phyloP scores from a whole-genome alignment of 2,113 vertebrate genomes.

The Syngnathus floridae region DNA sequence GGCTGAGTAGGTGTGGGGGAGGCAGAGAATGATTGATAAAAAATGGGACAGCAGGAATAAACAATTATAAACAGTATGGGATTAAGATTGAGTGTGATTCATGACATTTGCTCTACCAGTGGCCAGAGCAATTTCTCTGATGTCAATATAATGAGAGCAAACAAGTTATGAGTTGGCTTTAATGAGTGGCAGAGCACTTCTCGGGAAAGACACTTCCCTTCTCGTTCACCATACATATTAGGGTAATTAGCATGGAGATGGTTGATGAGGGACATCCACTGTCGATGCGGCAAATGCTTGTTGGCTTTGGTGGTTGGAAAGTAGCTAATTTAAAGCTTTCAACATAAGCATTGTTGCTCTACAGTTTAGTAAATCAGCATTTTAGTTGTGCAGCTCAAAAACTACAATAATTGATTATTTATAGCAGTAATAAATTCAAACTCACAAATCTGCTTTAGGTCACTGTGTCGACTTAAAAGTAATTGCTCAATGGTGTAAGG shows the following conservation, averaged over 20 bases:
- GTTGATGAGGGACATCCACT: slow-evolving; percentile 18
- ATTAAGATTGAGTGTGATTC: slow-evolving; percentile 32
- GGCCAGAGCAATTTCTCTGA: slow-evolving; percentile 19
- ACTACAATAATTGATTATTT: slow-evolving; percentile 6
- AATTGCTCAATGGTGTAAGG: not conserved
- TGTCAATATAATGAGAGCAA: slow-evolving; percentile 36
- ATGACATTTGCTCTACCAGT: slow-evolving; percentile 45
- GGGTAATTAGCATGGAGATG: slow-evolving; percentile 43
- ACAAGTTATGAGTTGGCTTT: slow-evolving; percentile 28
- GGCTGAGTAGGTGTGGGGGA: not conserved
- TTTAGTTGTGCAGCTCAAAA: not conserved
- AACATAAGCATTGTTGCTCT: slow-evolving; percentile 5
- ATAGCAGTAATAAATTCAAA: not conserved
- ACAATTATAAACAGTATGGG: slow-evolving; percentile 36
- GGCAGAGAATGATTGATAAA: slow-evolving; percentile 20
- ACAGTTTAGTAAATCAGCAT: not conserved
- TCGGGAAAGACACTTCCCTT: slow-evolving; percentile 17
- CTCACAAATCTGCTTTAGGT: not conserved
- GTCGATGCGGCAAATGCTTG: slow-evolving; percentile 12
- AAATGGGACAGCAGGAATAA: slow-evolving; percentile 38
- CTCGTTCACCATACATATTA: slow-evolving; percentile 25
- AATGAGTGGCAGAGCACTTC: slow-evolving; percentile 48
- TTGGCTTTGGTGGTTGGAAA: not conserved
- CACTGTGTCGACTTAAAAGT: not conserved
- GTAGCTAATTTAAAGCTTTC: slow-evolving; percentile 22